A percentile compares a stretch with the other conserved stretches of the same genome.
These are phyloP conservation scores for Lacanobia wlatinum DNA, from an alignment of 2,888 invertebrate species.

Conservation along the genomic window DNA sequence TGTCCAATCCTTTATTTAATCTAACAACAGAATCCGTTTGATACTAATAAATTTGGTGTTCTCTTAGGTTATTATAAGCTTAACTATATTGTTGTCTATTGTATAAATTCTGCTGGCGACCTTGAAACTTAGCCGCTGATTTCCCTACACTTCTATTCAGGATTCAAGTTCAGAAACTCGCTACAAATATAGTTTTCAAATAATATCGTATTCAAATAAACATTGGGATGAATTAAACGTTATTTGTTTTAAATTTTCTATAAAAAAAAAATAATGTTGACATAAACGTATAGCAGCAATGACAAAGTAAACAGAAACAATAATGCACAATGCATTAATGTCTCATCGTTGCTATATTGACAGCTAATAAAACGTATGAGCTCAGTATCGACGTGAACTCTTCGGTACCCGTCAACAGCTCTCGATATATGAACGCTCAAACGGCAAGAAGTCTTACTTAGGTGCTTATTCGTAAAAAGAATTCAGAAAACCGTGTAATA, in stretches of 20 bases:
- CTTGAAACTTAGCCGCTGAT: constrained; percentile 4
- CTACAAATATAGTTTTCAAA: constrained; percentile 4
- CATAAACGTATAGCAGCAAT: too few species aligned
- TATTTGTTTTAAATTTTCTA: neutral
- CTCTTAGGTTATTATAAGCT: constrained; percentile 10
- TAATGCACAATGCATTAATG: constrained; percentile 38
- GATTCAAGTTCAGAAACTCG: constrained; percentile 12
- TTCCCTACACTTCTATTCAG: constrained; percentile 1
- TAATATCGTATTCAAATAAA: neutral
- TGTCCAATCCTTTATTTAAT: constrained; percentile 30
- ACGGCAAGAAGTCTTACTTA: constrained; percentile 35
- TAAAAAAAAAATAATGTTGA: too few species aligned
- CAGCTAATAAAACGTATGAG: constrained; percentile 60
- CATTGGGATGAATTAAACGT: neutral
- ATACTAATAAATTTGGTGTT: constrained; percentile 18
- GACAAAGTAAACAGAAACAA: too few species aligned
- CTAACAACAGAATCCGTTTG: constrained; percentile 10
- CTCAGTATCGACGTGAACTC: constrained; percentile 41
- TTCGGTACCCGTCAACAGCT: constrained; percentile 38
- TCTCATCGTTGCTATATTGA: constrained; percentile 47
- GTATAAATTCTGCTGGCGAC: constrained; percentile 14
- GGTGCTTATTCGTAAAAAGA: constrained; percentile 31
- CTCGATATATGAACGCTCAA: constrained; percentile 45
- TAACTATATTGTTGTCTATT: constrained; percentile 8
- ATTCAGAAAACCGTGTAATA: constrained; percentile 22